phyloP scores from a whole-genome alignment of 1,140 invertebrate genomes.

The Amyelois transitella region DNA sequence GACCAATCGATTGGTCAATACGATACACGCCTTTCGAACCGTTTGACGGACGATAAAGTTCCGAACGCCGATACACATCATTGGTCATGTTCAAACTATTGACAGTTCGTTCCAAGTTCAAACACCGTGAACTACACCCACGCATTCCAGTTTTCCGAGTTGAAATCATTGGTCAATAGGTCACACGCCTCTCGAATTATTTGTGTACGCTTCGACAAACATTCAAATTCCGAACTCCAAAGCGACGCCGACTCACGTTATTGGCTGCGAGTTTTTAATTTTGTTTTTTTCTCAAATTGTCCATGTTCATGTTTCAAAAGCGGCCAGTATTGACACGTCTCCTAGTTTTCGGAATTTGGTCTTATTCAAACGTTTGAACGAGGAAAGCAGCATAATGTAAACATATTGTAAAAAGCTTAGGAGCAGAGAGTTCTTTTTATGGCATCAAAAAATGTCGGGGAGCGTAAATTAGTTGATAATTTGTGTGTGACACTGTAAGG shows the following conservation, averaged over 20 bases:
- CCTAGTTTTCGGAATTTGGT: conserved; percentile 13
- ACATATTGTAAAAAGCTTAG: conserved; percentile 63
- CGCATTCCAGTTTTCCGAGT: background rate
- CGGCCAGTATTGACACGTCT: conserved; percentile 34
- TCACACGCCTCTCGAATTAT: background rate
- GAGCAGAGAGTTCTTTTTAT: conserved; percentile 38
- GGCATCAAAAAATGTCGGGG: conserved; percentile 51
- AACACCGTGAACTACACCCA: background rate
- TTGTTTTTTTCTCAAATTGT: background rate
- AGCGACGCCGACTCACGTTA: background rate
- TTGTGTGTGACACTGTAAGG: conserved; percentile 53
- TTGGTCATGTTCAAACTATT: conserved; percentile 12
- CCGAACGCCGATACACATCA: conserved; percentile 19
- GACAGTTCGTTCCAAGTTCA: conserved; percentile 10
- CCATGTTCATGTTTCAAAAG: background rate
- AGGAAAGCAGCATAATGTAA: conserved; percentile 25
- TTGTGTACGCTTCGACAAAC: background rate
- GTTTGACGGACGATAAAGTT: conserved; percentile 6
- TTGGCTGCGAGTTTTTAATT: background rate
- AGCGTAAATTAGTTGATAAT: conserved; percentile 72
- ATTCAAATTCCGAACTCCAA: background rate
- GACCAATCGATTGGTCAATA: conserved; percentile 57
- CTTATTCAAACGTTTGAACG: conserved; percentile 29
- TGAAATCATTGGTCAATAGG: background rate
- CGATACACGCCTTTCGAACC: conserved; percentile 31